Conservation (phyloP, 2,888 invertebrate genomes). For the Acleris emargana region DNA sequence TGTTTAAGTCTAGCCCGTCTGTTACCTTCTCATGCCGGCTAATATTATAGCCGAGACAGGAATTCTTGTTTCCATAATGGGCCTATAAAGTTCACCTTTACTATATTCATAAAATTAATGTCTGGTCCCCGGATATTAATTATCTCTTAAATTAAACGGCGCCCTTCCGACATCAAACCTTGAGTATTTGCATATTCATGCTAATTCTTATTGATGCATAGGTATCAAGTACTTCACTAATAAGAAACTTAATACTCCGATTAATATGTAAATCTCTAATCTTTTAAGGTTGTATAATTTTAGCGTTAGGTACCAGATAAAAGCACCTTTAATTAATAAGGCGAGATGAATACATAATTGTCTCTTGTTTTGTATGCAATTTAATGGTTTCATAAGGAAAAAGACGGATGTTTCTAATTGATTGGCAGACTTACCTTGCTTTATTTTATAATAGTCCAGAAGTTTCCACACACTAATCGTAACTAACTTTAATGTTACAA, state of each 20-base stretch:
- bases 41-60: background rate
- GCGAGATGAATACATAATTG: constrained; percentile 21
- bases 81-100: constrained; percentile 20
- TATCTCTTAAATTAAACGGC: constrained; percentile 3
- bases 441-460: background rate
- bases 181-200: background rate
- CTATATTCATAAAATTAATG: constrained; percentile 16
- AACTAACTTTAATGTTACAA: background rate
- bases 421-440: background rate
- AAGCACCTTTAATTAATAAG: constrained; percentile 28
- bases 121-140: constrained; percentile 6
- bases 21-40: background rate
- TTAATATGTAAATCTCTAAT: constrained; percentile 12
- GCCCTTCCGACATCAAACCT: background rate
- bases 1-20: background rate
- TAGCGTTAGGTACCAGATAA: constrained; percentile 25
- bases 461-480: constrained; percentile 1
- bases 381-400: constrained; percentile 26
- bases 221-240: constrained; percentile 1
- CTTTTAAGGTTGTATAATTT: constrained; percentile 22
- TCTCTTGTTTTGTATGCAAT: constrained; percentile 24
- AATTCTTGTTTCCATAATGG: background rate
- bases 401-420: constrained; percentile 12
- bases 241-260: background rate
- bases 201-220: constrained; percentile 4